Evolutionary conservation across 2,797 vertebrate species (phyloP).

Genomic region (Argya squamiceps): DNA sequence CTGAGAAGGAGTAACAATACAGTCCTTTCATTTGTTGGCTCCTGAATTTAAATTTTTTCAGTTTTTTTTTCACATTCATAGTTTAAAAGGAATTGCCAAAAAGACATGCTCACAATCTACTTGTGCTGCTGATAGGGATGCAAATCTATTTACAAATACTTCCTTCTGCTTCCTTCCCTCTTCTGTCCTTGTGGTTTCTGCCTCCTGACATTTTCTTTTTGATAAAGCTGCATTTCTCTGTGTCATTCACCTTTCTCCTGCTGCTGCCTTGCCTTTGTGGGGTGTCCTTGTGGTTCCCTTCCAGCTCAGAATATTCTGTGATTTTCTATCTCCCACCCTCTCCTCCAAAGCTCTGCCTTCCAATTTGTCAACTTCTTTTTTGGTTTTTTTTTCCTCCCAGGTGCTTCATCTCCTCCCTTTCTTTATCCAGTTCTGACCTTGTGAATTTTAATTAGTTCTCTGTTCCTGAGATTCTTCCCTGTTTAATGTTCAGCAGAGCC

Average conservation of each 20-base stretch:
- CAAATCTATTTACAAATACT: not conserved
- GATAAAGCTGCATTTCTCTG: not conserved
- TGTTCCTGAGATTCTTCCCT: not conserved
- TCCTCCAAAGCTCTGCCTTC: not conserved
- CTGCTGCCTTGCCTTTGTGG: not conserved
- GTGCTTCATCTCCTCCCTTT: not conserved
- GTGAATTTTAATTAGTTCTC: not conserved
- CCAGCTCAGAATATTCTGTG: not conserved
- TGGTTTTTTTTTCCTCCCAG: not conserved
- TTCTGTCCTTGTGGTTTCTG: not conserved
- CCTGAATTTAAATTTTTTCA: not conserved
- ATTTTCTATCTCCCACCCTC: not conserved
- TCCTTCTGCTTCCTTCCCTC: not conserved
- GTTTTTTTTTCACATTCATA: fast-evolving
- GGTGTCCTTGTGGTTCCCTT: not conserved
- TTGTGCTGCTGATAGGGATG: not conserved
- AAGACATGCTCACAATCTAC: not conserved
- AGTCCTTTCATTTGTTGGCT: not conserved
- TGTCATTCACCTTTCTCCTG: not conserved
- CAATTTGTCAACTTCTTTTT: not conserved
- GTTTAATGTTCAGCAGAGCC: not conserved
- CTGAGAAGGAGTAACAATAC: not conserved
- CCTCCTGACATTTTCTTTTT: not conserved
- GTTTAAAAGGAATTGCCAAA: not conserved
- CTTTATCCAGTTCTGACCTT: not conserved